Evolutionary conservation across 2,113 vertebrate genomes (phyloP), one percentile per base, ranked within the genome.

Genomic region (Ictidomys tridecemlineatus): DNA sequence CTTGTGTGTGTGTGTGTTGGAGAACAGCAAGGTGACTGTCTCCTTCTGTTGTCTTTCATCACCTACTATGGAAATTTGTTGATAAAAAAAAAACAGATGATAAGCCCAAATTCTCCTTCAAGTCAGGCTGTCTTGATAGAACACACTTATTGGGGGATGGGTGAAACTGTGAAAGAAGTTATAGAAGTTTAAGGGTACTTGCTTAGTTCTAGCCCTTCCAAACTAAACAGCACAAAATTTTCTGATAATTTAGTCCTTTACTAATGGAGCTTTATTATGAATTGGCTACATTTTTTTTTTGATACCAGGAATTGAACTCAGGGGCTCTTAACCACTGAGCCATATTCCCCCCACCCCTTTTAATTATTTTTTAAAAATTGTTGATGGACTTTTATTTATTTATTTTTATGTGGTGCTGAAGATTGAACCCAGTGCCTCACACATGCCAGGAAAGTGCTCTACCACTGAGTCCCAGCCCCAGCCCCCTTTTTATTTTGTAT

Each of bases 1-100:
- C 5, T 26, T 10, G 6, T 0, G 0, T 34, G 39, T 4, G 0
- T 42, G 53, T 8, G 3, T 28, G 9, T 28, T 37, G 14, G 51
- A 96, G 37, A 95, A 4, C 32, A 73, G n/a, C n/a, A 56, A 73
- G n/a, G 48, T n/a, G 9, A 45, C 69, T 26, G 70, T 80, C 8
- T 56, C 17, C 28, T 16, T 56, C 58, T 51, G 45, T 48, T 58
- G 37, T 39, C 20, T 92, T 89, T 72, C 10, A 26, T 70, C 30
- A 70, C 32, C 30, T 84, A 70, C 14, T 28, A 30, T 13, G 2
- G 42, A 86, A 42, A 45, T 70, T 45, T 65, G 12, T 28, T 69
- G 45, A 17, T 30, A 73, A 72, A 82, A 73, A 72, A 82, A 51
- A 22, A 56, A 77, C 63, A 67, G 78, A 84, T 61, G 53, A 32